phyloP scores from a whole-genome alignment of 2,113 vertebrate species.

The Equus przewalskii region DNA sequence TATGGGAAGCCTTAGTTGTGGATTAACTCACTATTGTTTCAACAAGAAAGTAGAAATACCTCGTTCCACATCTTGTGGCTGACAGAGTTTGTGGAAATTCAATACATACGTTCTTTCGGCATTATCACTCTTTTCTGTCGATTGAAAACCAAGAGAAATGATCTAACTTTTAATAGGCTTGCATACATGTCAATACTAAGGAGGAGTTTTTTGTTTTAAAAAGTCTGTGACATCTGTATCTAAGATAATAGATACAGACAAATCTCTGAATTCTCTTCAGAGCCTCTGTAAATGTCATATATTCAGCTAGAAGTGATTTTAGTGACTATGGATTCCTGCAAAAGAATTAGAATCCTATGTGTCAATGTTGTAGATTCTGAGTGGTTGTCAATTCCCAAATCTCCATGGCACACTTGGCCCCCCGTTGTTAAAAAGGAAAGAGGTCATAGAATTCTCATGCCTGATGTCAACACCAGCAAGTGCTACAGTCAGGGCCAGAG shows the following conservation, averaged over 20 bases:
- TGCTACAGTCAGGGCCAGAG: not conserved
- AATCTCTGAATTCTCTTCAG: not conserved
- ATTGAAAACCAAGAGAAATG: not conserved
- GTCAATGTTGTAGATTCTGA: not conserved
- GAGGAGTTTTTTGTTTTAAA: not conserved
- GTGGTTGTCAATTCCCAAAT: not conserved
- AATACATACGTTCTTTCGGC: not conserved
- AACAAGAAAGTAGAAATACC: not conserved
- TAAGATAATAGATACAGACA: not conserved
- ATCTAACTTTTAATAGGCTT: not conserved
- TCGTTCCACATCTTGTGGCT: not conserved
- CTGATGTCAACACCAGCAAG: not conserved
- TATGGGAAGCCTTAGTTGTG: not conserved
- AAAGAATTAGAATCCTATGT: not conserved
- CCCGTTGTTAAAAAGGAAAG: not conserved
- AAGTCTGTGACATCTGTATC: not conserved
- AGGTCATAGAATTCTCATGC: not conserved
- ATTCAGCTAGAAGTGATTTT: not conserved
- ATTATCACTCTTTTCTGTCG: not conserved
- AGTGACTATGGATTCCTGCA: not conserved
- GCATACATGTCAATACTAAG: not conserved
- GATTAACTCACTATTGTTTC: not conserved
- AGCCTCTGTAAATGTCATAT: not conserved
- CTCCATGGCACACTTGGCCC: not conserved
- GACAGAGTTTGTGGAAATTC: not conserved